These are phyloP conservation scores for Typhlichthys eigenmanni DNA, from an alignment of 2,797 vertebrate species.

Conservation along the genomic window DNA sequence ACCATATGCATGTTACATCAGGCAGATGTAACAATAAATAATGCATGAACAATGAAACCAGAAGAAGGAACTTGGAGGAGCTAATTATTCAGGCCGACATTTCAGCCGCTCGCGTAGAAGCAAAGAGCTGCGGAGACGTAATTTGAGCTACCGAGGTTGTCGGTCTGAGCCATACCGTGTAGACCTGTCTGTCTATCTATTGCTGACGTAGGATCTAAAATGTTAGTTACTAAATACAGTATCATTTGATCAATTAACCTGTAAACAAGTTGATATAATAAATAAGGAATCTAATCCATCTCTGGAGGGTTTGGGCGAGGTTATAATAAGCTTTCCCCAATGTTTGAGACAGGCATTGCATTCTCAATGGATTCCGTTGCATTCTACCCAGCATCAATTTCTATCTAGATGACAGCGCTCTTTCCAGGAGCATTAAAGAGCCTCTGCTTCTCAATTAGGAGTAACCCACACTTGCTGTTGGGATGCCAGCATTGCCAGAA, in stretches of 20 bases:
- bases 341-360: constrained; percentile 23
- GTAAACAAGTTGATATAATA: background rate
- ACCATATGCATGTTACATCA: constrained; percentile 53
- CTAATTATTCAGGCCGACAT: constrained; percentile 77
- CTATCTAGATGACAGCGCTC: constrained; percentile 19
- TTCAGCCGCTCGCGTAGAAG: constrained; percentile 60
- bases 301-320: constrained; percentile 2
- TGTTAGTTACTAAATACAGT: background rate
- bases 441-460: constrained; percentile 62
- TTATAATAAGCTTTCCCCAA: constrained; percentile 19
- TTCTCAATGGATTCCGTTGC: constrained; percentile 12
- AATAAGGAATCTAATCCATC: background rate
- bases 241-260: background rate
- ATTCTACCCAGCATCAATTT: constrained; percentile 34
- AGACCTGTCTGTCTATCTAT: background rate
- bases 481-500: constrained; percentile 34
- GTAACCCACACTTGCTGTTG: constrained; percentile 39
- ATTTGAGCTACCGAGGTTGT: constrained; percentile 33
- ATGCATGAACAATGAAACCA: constrained; percentile 72
- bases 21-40: constrained; percentile 77
- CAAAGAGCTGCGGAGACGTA: constrained; percentile 42
- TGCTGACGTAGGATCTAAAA: background rate
- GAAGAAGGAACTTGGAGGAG: constrained; percentile 67
- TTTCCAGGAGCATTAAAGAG: constrained; percentile 39
- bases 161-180: constrained; percentile 3